Base-by-base conservation (phyloP, 1,140 invertebrate species). In the Platorchestia sp. region DNA sequence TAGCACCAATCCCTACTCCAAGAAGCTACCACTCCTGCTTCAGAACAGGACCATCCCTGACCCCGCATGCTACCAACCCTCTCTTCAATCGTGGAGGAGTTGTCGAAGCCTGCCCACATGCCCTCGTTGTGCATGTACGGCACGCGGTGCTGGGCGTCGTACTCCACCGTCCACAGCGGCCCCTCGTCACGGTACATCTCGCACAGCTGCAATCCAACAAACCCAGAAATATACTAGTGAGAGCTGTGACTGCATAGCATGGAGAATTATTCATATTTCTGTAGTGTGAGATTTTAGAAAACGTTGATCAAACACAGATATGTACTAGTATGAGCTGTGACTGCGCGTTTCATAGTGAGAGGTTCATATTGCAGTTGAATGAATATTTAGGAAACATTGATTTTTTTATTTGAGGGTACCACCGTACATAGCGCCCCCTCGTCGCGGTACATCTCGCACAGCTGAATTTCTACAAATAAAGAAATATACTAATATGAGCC, bases 41-140 rank as follows among this genome's bases (percentile, higher is more conserved):
- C n/a, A 75, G 59, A 75, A 6, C 47, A 6, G 36, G 7, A 86
- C 7, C 86, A 86, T 14, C 86, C 36, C 41, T 36, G 86, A 86
- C 86, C 14, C 36, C 86, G 86, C 5, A 51, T 40, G 5, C 3
- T 90, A 42, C 41, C 10, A 10, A 93, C 91, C 45, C 91, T 93
- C 7, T 47, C 45, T 45, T 93, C 91, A 36, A 93, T 93, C 6
- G 43, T 45, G 36, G 91, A 22, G 43, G 45, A 44, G 59, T 96
- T 95, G 41, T 97, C 97, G 95, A 97, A 97, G 14, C 97, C 97
- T 10, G 97, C 97, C 97, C 97, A 97, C 95, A 97, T 97, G 45
- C 96, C 97, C 3, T 96, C 96, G 51, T 96, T 96, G 42, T 97
- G 97, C 43, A 97, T 96, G 96, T 97, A 97, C 0, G 97, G 97